Percentiles rank a stretch among this genome's conserved stretches.
Evolutionary conservation across 2,797 vertebrate genomes (phyloP).

Genomic region (Channa striata): DNA sequence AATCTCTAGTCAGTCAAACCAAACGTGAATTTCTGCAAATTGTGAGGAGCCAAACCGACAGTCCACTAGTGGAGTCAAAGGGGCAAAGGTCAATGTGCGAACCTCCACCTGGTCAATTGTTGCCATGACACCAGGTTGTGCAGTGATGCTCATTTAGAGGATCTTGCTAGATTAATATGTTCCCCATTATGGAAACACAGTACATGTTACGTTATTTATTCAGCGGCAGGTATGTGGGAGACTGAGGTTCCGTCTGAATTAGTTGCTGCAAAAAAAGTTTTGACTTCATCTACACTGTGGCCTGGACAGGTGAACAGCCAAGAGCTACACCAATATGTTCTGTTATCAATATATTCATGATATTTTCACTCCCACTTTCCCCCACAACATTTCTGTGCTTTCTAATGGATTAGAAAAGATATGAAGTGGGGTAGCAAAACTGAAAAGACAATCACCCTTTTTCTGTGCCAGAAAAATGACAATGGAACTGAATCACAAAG

Average conservation of each 20-base stretch:
- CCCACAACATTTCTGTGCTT: not conserved
- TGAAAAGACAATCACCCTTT: not conserved
- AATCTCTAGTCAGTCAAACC: too few species aligned
- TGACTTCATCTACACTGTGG: not conserved
- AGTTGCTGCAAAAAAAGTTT: not conserved
- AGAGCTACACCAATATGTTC: not conserved
- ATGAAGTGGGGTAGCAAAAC: slow-evolving; percentile 20
- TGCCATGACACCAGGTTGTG: slow-evolving; percentile 1
- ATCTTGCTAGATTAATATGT: not conserved
- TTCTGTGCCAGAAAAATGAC: slow-evolving; percentile 18
- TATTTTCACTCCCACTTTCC: not conserved
- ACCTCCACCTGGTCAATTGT: slow-evolving; percentile 15
- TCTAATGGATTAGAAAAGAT: slow-evolving; percentile 2
- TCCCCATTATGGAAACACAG: not conserved
- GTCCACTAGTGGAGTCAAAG: not conserved
- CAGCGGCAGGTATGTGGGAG: slow-evolving; percentile 10
- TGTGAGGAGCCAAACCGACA: too few species aligned
- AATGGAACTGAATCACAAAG: slow-evolving; percentile 34
- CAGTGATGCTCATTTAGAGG: not conserved
- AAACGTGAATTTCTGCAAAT: too few species aligned
- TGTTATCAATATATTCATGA: not conserved
- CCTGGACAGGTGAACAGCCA: not conserved
- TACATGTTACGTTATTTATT: not conserved
- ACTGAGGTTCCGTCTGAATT: slow-evolving; percentile 19
- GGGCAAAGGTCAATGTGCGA: not conserved